These are phyloP conservation scores for Xiphophorus hellerii DNA, from an alignment of 2,113 vertebrate species.

Conservation along the genomic window DNA sequence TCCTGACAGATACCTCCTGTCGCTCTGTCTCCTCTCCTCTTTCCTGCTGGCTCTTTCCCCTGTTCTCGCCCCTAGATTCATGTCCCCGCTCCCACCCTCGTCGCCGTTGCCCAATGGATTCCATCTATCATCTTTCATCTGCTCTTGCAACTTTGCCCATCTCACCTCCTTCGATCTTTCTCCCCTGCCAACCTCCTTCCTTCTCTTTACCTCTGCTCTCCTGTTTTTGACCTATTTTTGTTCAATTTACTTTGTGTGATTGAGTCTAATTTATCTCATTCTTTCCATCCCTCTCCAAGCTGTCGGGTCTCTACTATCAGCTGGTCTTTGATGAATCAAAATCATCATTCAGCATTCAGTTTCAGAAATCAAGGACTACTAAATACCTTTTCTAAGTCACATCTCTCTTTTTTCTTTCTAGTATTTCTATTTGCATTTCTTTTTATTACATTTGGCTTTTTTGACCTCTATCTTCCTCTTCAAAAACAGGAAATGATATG, in stretches of 20 bases:
- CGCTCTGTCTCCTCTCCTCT: slow-evolving; percentile 35
- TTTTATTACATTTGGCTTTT: slow-evolving; percentile 16
- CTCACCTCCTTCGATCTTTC: slow-evolving; percentile 21
- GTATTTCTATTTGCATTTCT: slow-evolving; percentile 18
- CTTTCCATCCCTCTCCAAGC: background rate
- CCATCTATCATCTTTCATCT: slow-evolving; percentile 68
- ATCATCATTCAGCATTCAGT: slow-evolving; percentile 66
- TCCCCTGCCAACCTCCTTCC: background rate
- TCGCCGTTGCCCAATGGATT: slow-evolving; percentile 25
- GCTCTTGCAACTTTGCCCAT: slow-evolving; percentile 24
- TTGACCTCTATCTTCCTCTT: slow-evolving; percentile 30
- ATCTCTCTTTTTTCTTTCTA: slow-evolving; percentile 9
- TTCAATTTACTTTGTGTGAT: background rate
- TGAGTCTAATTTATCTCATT: slow-evolving; percentile 8
- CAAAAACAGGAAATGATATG: slow-evolving; percentile 30
- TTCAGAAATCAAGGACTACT: slow-evolving; percentile 51
- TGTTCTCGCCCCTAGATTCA: slow-evolving; percentile 33
- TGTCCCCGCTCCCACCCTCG: slow-evolving; percentile 34
- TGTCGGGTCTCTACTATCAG: slow-evolving; percentile 26
- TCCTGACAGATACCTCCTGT: slow-evolving; percentile 66
- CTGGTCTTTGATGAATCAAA: slow-evolving; percentile 39
- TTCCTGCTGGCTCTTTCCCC: slow-evolving; percentile 43
- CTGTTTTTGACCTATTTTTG: background rate
- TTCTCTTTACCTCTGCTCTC: slow-evolving; percentile 18
- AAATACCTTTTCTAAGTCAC: slow-evolving; percentile 32